phyloP scores from a whole-genome alignment of 2,888 invertebrate genomes.

The Sarcophaga caerulescens region DNA sequence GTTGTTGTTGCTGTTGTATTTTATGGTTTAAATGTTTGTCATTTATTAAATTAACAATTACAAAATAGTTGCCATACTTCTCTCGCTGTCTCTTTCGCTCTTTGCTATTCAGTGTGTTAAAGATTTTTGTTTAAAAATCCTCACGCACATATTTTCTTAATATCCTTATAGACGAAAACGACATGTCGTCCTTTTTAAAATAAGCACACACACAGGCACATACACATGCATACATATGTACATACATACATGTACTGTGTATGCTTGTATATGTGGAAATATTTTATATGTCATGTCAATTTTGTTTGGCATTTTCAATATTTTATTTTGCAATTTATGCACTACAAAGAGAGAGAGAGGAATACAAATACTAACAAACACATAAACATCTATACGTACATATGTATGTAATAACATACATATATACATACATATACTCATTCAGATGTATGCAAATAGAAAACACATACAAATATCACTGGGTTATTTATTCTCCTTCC shows the following conservation, averaged over 20 bases:
- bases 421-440: background rate
- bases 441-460: background rate
- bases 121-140: conserved; percentile 12
- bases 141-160: background rate
- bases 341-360: background rate
- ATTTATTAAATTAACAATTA: conserved; percentile 63
- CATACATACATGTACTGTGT: background rate
- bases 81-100: too few relatives aligned
- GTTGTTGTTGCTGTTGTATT: background rate
- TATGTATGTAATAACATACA: background rate
- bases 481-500: background rate
- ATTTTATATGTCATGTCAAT: conserved; percentile 45
- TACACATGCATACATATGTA: background rate
- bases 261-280: background rate
- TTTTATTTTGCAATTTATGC: conserved; percentile 55
- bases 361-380: background rate
- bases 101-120: background rate
- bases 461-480: background rate
- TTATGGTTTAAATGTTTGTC: conserved; percentile 37
- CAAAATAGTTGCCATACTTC: conserved; percentile 16
- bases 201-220: background rate
- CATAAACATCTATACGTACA: background rate
- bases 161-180: background rate
- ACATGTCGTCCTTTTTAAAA: conserved; percentile 32
- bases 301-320: conserved; percentile 55